Base-by-base conservation (phyloP, 2,888 invertebrate genomes). In the Ptilodon capucinus region DNA sequence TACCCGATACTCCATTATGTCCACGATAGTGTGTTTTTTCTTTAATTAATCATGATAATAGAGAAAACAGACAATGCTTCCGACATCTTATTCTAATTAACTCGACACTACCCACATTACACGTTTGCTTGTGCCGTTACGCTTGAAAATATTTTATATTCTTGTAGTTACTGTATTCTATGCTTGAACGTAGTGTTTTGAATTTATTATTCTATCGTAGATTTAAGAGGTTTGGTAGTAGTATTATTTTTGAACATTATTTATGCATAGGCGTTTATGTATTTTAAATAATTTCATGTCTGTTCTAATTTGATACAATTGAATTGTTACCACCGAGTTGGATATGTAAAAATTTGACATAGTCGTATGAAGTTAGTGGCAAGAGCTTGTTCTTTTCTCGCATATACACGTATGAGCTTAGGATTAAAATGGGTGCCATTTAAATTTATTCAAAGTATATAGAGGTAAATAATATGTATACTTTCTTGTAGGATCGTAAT, bases 51-150 rank as follows among this genome's bases (percentile, higher is more conserved):
- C 1, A 30, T 36, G 4, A n/a, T 28, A 28, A 28, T 28, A n/a
- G 28, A 47, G 42, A 51, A 44, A 41, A 43, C 41, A 42, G 41
- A 52, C 43, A 54, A 32, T 16, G 57, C 54, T 58, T 57, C 30
- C 44, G 32, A 57, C 42, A 34, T 52, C 2, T 14, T 14, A 18
- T 21, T 21, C 19, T 38, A 21, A 40, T 25, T 8, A 8, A 30
- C 46, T 48, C 46, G 48, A 48, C 43, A 43, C 46, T 46, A 19
- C 43, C 17, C 19, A 19, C 13, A 18, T 34, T 44, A 47, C 47
- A 54, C 52, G 51, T 64, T 36, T 44, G 76, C 76, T 76, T 77
- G 68, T 70, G 74, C 76, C 59, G 64, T 68, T 48, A 47, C 51
- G 69, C 71, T 74, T 70, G 44, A n/a, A n/a, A n/a, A n/a, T n/a